phyloP scores from a whole-genome alignment of 2,113 vertebrate genomes.

The Callionymus lyra region DNA sequence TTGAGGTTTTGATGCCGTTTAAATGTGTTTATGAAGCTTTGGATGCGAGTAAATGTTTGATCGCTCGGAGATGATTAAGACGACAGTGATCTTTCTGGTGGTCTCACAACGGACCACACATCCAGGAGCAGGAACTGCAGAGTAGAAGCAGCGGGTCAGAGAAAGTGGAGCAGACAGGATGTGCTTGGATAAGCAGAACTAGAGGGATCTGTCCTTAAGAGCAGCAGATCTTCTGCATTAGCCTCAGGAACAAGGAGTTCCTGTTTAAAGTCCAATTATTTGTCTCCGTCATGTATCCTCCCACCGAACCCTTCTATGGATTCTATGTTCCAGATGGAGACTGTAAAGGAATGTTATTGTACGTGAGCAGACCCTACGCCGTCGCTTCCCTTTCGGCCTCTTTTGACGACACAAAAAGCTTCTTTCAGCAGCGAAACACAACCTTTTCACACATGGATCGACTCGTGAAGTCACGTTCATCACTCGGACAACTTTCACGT shows the following conservation, averaged over 20 bases:
- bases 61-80: too few relatives aligned
- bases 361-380: constrained; percentile 19
- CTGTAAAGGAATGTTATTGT: constrained; percentile 33
- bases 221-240: constrained; percentile 23
- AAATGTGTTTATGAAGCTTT: too few relatives aligned
- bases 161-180: constrained; percentile 52
- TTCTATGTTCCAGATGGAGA: constrained; percentile 32
- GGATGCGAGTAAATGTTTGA: too few relatives aligned
- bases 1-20: too few relatives aligned
- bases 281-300: constrained; percentile 25
- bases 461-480: constrained; percentile 42
- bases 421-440: constrained; percentile 32
- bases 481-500: constrained; percentile 14
- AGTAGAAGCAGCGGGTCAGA: constrained; percentile 45
- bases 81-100: constrained; percentile 36
- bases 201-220: constrained; percentile 26
- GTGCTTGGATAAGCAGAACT: constrained; percentile 60
- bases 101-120: constrained; percentile 63
- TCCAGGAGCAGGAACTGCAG: constrained; percentile 41
- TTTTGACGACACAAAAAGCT: constrained; percentile 37
- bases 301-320: constrained; percentile 12
- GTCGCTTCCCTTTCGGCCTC: constrained; percentile 15
- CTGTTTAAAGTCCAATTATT: constrained; percentile 36
- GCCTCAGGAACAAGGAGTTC: constrained; percentile 21
- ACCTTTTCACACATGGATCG: constrained; percentile 37